Conservation (phyloP, 2,113 vertebrate species). For the Jacana jacana region DNA sequence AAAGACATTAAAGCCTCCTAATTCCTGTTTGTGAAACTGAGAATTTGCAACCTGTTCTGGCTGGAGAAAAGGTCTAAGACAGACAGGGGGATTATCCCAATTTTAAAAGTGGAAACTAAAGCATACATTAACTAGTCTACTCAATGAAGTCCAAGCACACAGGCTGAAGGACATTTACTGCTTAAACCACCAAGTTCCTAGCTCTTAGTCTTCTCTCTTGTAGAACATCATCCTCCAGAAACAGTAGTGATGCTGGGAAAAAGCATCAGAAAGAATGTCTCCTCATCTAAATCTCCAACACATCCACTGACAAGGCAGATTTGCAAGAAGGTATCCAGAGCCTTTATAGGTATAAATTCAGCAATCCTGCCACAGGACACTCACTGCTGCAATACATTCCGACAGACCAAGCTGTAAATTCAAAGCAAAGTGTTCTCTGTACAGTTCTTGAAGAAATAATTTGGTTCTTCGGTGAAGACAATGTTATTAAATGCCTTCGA, state of each 20-base stretch:
- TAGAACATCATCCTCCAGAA: not conserved
- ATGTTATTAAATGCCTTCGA: slow-evolving; percentile 10
- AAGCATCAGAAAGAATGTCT: not conserved
- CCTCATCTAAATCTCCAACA: not conserved
- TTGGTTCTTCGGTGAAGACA: slow-evolving; percentile 26
- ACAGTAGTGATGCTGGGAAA: not conserved
- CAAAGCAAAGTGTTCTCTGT: slow-evolving; percentile 33
- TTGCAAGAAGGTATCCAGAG: not conserved
- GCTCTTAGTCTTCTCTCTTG: not conserved
- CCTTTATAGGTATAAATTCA: not conserved
- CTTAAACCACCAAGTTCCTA: not conserved
- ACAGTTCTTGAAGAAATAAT: slow-evolving; percentile 45
- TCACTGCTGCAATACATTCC: not conserved
- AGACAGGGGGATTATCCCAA: not conserved
- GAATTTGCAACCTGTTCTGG: not conserved
- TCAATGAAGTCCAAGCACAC: not conserved
- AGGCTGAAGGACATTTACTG: not conserved
- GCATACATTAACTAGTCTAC: not conserved
- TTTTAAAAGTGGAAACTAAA: not conserved
- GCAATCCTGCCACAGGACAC: not conserved
- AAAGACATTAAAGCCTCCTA: not conserved
- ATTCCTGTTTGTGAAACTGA: not conserved
- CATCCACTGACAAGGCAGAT: not conserved
- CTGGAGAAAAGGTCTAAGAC: not conserved
- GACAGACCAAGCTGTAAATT: not conserved